These are phyloP conservation scores for Eristalis pertinax DNA, from an alignment of 2,888 invertebrate genomes.

Conservation along the genomic window DNA sequence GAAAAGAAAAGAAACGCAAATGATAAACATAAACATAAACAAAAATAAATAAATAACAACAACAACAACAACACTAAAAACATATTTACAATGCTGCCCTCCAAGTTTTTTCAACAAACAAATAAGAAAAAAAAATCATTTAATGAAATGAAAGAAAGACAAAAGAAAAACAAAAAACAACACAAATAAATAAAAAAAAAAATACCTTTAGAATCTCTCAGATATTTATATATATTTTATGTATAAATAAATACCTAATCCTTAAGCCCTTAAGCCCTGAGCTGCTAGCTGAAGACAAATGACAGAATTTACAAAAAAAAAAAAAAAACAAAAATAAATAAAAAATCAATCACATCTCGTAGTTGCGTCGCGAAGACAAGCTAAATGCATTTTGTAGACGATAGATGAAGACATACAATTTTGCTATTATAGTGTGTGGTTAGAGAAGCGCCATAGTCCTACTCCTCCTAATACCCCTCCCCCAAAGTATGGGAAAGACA, in stretches of 20 bases:
- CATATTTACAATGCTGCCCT: slow-evolving; percentile 75
- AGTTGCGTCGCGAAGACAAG: slow-evolving; percentile 32
- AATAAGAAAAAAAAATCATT: slow-evolving; percentile 63
- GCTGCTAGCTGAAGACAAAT: slow-evolving; percentile 65
- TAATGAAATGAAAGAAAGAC: slow-evolving; percentile 45
- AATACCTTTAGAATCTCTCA: slow-evolving; percentile 72
- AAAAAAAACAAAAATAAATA: slow-evolving; percentile 43
- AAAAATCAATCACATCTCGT: slow-evolving; percentile 34
- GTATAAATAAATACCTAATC: slow-evolving; percentile 69
- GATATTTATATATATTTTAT: slow-evolving; percentile 77
- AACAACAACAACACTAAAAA: slow-evolving; percentile 59
- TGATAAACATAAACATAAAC: slow-evolving; percentile 32
- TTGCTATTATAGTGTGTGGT: slow-evolving; percentile 49
- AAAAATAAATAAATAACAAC: slow-evolving; percentile 10
- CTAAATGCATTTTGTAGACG: slow-evolving; percentile 8
- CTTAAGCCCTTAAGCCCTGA: slow-evolving; percentile 55
- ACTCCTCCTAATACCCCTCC: too few species aligned
- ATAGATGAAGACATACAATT: slow-evolving; percentile 25
- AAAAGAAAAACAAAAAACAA: slow-evolving; percentile 68
- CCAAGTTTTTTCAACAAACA: slow-evolving; percentile 75
- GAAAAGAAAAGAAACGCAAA: slow-evolving; percentile 15
- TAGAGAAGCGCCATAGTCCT: too few species aligned
- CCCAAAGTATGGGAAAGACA: slow-evolving; percentile 22
- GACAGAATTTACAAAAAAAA: slow-evolving; percentile 47
- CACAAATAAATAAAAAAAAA: too few species aligned